Conservation (phyloP, 1,140 invertebrate genomes). For the Listronotus oregonensis region DNA sequence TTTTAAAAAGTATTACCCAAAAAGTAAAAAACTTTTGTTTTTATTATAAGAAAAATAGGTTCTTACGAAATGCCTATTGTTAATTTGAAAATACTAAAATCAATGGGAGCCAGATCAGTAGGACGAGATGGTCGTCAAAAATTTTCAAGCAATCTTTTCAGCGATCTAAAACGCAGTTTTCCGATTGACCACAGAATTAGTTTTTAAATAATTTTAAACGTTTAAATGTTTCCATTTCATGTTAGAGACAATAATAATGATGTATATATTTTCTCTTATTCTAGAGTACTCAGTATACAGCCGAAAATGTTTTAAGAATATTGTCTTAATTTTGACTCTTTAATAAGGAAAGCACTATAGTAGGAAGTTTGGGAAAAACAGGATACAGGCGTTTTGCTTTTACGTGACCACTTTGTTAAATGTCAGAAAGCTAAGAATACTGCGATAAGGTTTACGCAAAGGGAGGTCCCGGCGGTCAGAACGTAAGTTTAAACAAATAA, state of each 20-base stretch:
- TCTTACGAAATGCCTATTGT: no score
- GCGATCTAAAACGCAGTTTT: no score
- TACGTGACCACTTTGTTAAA: constrained; percentile 86
- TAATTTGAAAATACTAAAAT: no score
- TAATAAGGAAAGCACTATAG: constrained; percentile 91
- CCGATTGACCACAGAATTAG: no score
- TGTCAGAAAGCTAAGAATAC: constrained; percentile 81
- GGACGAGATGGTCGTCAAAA: no score
- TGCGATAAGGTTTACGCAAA: constrained; percentile 72
- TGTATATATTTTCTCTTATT: not conserved
- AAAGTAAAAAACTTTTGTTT: no score
- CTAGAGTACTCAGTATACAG: constrained; percentile 77
- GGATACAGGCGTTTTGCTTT: constrained; percentile 88
- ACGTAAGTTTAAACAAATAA: constrained; percentile 39
- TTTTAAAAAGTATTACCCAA: no score
- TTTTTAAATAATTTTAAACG: no score
- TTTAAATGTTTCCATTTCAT: no score
- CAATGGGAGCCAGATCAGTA: no score
- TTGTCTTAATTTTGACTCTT: constrained; percentile 81
- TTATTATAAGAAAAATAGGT: no score
- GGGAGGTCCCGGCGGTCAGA: constrained; percentile 33
- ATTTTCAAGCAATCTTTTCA: not conserved
- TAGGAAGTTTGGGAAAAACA: constrained; percentile 88
- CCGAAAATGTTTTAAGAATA: constrained; percentile 86
- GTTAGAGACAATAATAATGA: not conserved